These are phyloP conservation scores for Hemithea aestivaria DNA, from an alignment of 2,888 invertebrate genomes.

Conservation along the genomic window DNA sequence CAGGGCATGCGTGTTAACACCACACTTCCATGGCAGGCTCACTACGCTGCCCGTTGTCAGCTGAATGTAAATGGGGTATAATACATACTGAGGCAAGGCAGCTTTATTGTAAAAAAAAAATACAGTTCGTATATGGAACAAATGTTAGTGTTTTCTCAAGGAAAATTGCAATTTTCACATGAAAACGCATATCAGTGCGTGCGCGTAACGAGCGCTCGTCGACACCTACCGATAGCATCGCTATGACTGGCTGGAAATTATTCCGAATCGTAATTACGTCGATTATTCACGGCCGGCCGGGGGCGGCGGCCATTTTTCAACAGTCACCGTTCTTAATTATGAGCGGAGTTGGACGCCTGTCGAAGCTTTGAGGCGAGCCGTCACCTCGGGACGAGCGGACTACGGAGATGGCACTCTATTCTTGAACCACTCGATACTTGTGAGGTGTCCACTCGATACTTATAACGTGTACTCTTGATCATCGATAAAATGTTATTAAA, in stretches of 20 bases:
- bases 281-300: constrained; percentile 80
- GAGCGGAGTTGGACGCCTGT: constrained; percentile 76
- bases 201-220: constrained; percentile 77
- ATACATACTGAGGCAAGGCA: too few relatives aligned
- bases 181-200: constrained; percentile 50
- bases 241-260: constrained; percentile 80
- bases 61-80: too few relatives aligned
- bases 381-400: constrained; percentile 62
- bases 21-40: too few relatives aligned
- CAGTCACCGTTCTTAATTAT: constrained; percentile 80
- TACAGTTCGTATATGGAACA: too few relatives aligned
- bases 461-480: too few relatives aligned
- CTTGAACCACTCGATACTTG: constrained; percentile 28
- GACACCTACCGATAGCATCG: constrained; percentile 78
- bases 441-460: neutral
- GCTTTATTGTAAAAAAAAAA: too few relatives aligned
- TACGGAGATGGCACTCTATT: constrained; percentile 29
- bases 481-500: too few relatives aligned
- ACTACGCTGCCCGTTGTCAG: too few relatives aligned
- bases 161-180: constrained; percentile 61
- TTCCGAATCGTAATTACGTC: constrained; percentile 79
- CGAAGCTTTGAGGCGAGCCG: constrained; percentile 78
- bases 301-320: constrained; percentile 79
- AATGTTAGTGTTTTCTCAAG: too few relatives aligned
- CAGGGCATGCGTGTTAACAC: too few relatives aligned